phyloP scores from a whole-genome alignment of 2,113 vertebrate species.

The Ascaphus truei region DNA sequence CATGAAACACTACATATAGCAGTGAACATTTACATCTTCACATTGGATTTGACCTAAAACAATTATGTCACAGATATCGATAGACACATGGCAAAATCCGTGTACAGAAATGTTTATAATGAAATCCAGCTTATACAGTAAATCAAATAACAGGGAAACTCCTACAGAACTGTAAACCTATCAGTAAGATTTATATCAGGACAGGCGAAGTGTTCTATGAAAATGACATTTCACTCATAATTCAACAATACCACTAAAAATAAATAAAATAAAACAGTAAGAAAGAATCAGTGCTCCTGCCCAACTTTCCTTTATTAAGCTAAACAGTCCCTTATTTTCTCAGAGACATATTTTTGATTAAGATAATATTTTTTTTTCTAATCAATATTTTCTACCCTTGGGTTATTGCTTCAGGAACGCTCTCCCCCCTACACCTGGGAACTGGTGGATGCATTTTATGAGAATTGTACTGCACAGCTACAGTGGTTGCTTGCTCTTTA shows the following conservation, averaged over 20 bases:
- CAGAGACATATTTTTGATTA: constrained; percentile 69
- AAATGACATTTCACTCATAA: constrained; percentile 58
- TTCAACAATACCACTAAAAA: constrained; percentile 55
- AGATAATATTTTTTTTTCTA: constrained; percentile 67
- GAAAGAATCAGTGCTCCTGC: background rate
- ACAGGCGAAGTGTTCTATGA: constrained; percentile 47
- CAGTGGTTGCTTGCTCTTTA: constrained; percentile 52
- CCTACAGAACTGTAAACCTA: constrained; percentile 49
- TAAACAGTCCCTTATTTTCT: constrained; percentile 53
- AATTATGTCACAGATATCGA: constrained; percentile 28
- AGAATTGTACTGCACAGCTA: constrained; percentile 59
- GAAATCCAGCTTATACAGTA: constrained; percentile 39
- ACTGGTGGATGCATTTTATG: constrained; percentile 66
- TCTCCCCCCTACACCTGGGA: constrained; percentile 43
- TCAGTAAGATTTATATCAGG: constrained; percentile 49
- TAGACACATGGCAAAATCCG: constrained; percentile 33
- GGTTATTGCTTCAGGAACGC: constrained; percentile 66
- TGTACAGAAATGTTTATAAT: constrained; percentile 39
- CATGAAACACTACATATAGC: too few species aligned
- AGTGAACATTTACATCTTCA: background rate
- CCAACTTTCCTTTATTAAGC: constrained; percentile 49
- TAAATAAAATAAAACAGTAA: constrained; percentile 55
- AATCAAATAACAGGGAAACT: constrained; percentile 45
- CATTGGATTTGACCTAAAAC: background rate
- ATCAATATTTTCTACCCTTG: constrained; percentile 74